Conservation (phyloP, 1,140 invertebrate genomes). For the Maniola jurtina region DNA sequence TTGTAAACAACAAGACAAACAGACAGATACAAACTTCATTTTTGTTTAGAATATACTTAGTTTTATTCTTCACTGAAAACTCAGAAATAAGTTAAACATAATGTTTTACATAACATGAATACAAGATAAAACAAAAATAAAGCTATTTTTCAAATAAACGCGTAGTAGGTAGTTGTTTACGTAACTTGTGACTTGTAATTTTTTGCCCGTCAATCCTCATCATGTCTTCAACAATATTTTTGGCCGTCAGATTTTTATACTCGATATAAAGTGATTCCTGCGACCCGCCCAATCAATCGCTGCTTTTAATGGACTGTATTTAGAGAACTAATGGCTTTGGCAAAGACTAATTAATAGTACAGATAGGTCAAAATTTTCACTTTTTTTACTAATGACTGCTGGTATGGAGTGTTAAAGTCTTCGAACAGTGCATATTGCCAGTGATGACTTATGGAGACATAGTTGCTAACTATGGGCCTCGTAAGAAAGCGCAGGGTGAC, state of each 20-base stretch:
- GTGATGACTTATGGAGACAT: background rate
- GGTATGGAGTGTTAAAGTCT: no score
- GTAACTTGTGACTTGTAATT: slow-evolving; percentile 27
- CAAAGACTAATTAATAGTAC: slow-evolving; percentile 40
- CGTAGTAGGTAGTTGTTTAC: slow-evolving; percentile 9
- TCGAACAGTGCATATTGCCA: no score
- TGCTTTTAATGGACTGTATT: slow-evolving; percentile 67
- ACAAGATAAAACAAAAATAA: background rate
- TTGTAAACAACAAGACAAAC: no score
- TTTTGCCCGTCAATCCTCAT: slow-evolving; percentile 59
- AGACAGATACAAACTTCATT: no score
- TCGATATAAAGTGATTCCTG: slow-evolving; percentile 55
- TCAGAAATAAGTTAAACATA: background rate
- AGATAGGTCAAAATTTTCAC: background rate
- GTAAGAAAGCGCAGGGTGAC: no score
- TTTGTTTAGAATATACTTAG: no score
- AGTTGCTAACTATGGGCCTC: no score
- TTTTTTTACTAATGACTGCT: no score
- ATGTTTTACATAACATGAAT: background rate
- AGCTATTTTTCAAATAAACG: slow-evolving; percentile 1
- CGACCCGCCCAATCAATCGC: slow-evolving; percentile 64
- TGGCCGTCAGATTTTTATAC: slow-evolving; percentile 52
- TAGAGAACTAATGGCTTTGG: slow-evolving; percentile 60
- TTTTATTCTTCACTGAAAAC: no score
- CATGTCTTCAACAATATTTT: slow-evolving; percentile 55